Conservation (phyloP, 2,113 vertebrate species). For the Pollimyrus isidori region DNA sequence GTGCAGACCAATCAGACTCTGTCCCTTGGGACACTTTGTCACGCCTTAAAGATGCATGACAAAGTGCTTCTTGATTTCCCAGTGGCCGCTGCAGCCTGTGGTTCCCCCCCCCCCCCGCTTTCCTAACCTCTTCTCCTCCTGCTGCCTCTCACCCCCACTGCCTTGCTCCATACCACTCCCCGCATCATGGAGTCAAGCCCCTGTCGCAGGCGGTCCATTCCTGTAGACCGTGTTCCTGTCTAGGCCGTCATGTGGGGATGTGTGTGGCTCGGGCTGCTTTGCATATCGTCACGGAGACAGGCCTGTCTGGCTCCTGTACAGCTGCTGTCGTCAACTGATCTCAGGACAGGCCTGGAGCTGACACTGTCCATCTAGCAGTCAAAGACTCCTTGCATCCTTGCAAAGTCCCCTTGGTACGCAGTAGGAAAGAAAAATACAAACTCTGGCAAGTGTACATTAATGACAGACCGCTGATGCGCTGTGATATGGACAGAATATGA, state of each 20-base stretch:
- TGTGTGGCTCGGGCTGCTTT: slow-evolving; percentile 4
- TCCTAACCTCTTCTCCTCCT: slow-evolving; percentile 14
- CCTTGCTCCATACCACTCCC: neutral
- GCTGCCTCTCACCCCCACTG: neutral
- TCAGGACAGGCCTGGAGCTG: neutral
- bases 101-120: slow-evolving; percentile 42
- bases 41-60: slow-evolving; percentile 73
- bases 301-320: slow-evolving; percentile 8
- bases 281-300: slow-evolving; percentile 18
- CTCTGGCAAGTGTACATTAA: neutral
- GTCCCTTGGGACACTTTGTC: slow-evolving; percentile 64
- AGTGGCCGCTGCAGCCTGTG: slow-evolving; percentile 57
- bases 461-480: neutral
- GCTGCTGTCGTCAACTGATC: slow-evolving; percentile 9
- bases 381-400: neutral
- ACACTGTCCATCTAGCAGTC: slow-evolving; percentile 13
- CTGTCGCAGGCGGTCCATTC: neutral
- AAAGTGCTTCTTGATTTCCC: slow-evolving; percentile 73
- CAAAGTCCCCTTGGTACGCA: neutral
- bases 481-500: neutral
- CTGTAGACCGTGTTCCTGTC: slow-evolving; percentile 24
- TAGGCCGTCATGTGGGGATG: slow-evolving; percentile 12
- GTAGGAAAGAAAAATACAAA: neutral
- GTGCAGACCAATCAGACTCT: slow-evolving; percentile 64
- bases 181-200: slow-evolving; percentile 16